These are phyloP conservation scores for Sebastes steindachneri DNA, from an alignment of 2,797 vertebrate species.

Conservation along the genomic window DNA sequence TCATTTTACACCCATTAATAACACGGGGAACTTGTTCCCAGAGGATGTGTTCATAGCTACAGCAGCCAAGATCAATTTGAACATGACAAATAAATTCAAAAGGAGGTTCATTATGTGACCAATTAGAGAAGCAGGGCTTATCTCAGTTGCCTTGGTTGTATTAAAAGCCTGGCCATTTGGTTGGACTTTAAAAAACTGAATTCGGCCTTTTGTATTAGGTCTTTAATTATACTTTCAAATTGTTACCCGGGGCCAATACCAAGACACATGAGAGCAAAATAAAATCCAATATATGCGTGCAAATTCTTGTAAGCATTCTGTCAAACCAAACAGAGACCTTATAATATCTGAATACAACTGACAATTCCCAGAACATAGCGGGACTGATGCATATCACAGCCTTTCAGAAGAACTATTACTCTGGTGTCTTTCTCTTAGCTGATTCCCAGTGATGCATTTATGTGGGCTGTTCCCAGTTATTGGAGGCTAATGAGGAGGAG, in stretches of 20 bases:
- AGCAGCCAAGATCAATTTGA: slow-evolving; percentile 66
- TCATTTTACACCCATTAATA: slow-evolving; percentile 81
- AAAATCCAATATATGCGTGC: not conserved
- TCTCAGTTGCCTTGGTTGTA: slow-evolving; percentile 28
- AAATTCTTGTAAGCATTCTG: not conserved
- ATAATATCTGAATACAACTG: slow-evolving; percentile 14
- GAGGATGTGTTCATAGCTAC: slow-evolving; percentile 58
- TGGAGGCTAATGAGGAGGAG: slow-evolving; percentile 73
- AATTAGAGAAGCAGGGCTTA: slow-evolving; percentile 55
- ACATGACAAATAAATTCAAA: slow-evolving; percentile 72
- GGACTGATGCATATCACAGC: slow-evolving; percentile 18
- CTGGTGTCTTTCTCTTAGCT: slow-evolving; percentile 37
- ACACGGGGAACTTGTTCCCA: slow-evolving; percentile 59
- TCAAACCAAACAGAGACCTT: slow-evolving; percentile 10
- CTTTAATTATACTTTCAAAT: slow-evolving; percentile 14
- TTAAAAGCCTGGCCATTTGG: slow-evolving; percentile 25
- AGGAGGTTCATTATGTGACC: slow-evolving; percentile 57
- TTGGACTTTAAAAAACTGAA: not conserved
- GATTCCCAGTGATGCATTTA: slow-evolving; percentile 65
- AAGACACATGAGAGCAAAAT: not conserved
- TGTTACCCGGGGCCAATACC: not conserved
- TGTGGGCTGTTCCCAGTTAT: slow-evolving; percentile 62
- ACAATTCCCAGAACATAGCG: slow-evolving; percentile 23
- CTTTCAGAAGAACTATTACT: slow-evolving; percentile 25
- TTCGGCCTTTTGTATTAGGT: not conserved